Conservation (phyloP, 2,888 invertebrate species). For the Chaetogeoica ovagalla region DNA sequence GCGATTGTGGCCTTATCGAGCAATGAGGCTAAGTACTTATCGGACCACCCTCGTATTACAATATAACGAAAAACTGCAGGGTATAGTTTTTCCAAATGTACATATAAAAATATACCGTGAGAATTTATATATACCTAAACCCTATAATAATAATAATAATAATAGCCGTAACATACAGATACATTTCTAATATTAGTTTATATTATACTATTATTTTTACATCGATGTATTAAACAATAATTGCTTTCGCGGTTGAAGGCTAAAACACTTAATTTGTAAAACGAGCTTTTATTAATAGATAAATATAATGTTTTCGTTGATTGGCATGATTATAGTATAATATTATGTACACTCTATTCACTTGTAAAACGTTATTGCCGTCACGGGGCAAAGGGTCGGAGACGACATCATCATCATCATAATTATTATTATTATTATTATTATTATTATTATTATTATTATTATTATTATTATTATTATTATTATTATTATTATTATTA, state of each 20-base stretch:
- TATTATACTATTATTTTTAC: neutral
- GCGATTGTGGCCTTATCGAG: too few relatives aligned
- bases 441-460: neutral
- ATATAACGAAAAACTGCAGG: too few relatives aligned
- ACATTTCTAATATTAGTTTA: neutral
- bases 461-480: neutral
- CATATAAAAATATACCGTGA: too few relatives aligned
- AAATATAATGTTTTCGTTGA: slow-evolving; percentile 1
- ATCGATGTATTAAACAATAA: neutral
- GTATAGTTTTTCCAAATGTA: too few relatives aligned
- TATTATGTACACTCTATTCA: neutral
- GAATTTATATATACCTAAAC: too few relatives aligned
- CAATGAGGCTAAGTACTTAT: too few relatives aligned
- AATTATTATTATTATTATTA: neutral
- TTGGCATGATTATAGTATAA: neutral
- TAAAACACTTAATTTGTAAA: neutral
- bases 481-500: neutral
- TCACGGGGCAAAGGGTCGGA: neutral
- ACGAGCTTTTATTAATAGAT: slow-evolving; percentile 12
- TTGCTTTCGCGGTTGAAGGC: slow-evolving; percentile 15
- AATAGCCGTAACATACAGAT: neutral
- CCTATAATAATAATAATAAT: too few relatives aligned
- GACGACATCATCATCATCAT: neutral
- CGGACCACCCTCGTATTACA: too few relatives aligned
- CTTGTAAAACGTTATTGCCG: neutral